Evolutionary conservation across 2,888 invertebrate genomes (phyloP).

Genomic region (Harpagoxenus sublaevis): DNA sequence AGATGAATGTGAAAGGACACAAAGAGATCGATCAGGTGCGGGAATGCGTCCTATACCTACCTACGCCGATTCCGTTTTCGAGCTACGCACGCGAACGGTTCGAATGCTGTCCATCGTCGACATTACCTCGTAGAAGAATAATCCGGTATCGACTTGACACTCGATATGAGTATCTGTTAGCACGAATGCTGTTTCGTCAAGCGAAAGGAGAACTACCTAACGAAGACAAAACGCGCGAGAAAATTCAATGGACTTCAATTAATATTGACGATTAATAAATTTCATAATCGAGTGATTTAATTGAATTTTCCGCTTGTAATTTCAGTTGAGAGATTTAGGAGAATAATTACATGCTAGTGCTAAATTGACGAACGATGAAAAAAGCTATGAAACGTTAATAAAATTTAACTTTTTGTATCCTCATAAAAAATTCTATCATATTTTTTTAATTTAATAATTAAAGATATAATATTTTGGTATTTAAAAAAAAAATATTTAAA

Average conservation of each 20-base stretch:
- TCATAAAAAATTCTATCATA: not conserved
- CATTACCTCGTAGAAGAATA: constrained; percentile 78
- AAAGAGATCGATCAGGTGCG: constrained; percentile 1
- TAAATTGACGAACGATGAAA: not conserved
- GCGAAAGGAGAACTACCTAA: not conserved
- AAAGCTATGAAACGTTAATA: not conserved
- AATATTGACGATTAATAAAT: constrained; percentile 26
- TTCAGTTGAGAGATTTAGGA: constrained; percentile 1
- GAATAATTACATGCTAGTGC: not conserved
- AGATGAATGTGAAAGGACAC: not conserved
- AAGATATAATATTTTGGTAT: not conserved
- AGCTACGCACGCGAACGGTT: constrained; percentile 82
- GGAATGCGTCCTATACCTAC: too few species aligned
- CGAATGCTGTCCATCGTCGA: constrained; percentile 84
- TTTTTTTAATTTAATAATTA: not conserved
- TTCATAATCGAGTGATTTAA: not conserved
- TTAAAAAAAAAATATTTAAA: not conserved
- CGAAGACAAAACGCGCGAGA: constrained; percentile 5
- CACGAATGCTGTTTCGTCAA: not conserved
- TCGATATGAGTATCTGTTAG: constrained; percentile 3
- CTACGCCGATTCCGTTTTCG: constrained; percentile 69
- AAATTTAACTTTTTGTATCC: not conserved
- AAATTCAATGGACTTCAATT: constrained; percentile 27
- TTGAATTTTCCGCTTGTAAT: constrained; percentile 26
- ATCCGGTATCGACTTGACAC: constrained; percentile 74